Evolutionary conservation across 2,797 vertebrate species (phyloP), one percentile per base, ranked within the genome.

Genomic region (Kryptopterus vitreolus): DNA sequence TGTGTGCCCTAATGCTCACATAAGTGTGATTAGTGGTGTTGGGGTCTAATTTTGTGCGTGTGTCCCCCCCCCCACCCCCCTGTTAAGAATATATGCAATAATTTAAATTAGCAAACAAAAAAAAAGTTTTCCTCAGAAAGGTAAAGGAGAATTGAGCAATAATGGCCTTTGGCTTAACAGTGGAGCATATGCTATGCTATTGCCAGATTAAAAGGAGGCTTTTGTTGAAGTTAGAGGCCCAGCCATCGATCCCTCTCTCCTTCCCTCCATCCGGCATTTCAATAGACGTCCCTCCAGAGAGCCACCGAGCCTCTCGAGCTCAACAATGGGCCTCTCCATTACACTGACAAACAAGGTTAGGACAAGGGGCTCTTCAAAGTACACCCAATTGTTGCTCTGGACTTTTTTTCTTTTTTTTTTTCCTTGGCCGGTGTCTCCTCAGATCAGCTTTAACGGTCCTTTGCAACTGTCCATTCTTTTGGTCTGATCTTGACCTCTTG

Each of bases 101-200:
- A 26, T n/a, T n/a, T 18, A 59, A 43, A 46, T 16, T 24, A 5
- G 31, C 0, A 59, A 59, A 29, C n/a, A 74, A 43, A 26, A 12
- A 3, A 62, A 59, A 78, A 79, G 52, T 3, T 33, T 77, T 76
- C 26, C 58, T 35, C 76, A 76, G 81, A 78, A 82, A 73, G 68
- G 33, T n/a, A 71, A 50, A 58, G 59, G 63, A 69, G 63, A 84
- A 86, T 85, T 79, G 85, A 83, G 85, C 81, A 89, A 86, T 88
- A 88, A 87, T 89, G 86, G 81, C 87, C 83, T 86, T 88, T 87
- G 84, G 84, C 85, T 84, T 86, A 86, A 87, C 80, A 81, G 75
- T 61, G 4, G 78, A 88, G 84, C 87, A 90, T 90, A 90, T 90
- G 89, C 85, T 86, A 82, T 63, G 74, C 81, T 75, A 71, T 82